Evolutionary conservation across 2,888 invertebrate genomes (phyloP).

Genomic region (Macrophya alboannulata): DNA sequence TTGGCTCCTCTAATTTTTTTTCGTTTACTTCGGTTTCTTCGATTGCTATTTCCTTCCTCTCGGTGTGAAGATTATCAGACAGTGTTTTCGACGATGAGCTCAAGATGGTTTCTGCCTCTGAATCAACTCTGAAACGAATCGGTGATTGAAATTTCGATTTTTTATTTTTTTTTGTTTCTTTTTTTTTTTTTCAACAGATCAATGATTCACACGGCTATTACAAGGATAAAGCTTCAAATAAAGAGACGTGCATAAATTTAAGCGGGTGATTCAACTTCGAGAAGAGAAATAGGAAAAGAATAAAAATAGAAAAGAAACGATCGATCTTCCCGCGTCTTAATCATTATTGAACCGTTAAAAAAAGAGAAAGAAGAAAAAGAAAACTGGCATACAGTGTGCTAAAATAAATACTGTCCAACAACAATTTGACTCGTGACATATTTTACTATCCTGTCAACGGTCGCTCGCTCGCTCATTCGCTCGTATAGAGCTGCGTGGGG

Average conservation of each 20-base stretch:
- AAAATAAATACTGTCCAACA: conserved; percentile 17
- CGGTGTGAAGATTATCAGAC: not conserved
- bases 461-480: not conserved
- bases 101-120: not conserved
- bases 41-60: not conserved
- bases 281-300: not conserved
- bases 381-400: not conserved
- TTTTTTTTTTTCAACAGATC: not conserved
- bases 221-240: not conserved
- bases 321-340: conserved; percentile 2
- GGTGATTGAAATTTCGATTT: conserved; percentile 10
- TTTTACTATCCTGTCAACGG: conserved; percentile 36
- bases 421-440: conserved; percentile 14
- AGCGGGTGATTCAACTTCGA: not conserved
- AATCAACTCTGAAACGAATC: conserved; percentile 41
- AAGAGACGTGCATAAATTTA: not conserved
- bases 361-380: not conserved
- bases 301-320: conserved; percentile 23
- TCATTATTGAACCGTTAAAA: not conserved
- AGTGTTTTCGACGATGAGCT: not conserved
- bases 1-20: not conserved
- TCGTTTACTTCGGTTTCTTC: not conserved
- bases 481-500: not conserved
- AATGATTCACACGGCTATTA: not conserved
- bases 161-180: no score